These are phyloP conservation scores for Bostrychus sinensis DNA, from an alignment of 2,113 vertebrate genomes.

Conservation along the genomic window DNA sequence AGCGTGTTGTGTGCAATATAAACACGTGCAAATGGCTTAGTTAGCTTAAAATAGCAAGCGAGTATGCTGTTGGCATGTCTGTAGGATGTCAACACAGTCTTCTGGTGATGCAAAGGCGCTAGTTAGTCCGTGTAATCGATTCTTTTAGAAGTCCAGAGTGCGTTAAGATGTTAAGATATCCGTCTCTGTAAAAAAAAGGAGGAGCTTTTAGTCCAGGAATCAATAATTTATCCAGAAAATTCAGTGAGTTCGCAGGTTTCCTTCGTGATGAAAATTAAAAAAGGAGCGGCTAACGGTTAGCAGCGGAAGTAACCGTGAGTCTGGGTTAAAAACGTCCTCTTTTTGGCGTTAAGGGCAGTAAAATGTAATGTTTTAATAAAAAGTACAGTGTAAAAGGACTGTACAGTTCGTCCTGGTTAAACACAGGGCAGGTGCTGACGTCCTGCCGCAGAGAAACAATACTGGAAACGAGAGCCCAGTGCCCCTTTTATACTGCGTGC, in stretches of 20 bases:
- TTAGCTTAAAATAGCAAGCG: constrained; percentile 19
- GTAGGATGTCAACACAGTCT: constrained; percentile 22
- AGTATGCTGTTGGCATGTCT: constrained; percentile 2
- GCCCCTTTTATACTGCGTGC: neutral
- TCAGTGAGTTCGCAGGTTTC: constrained; percentile 19
- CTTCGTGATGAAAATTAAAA: constrained; percentile 15
- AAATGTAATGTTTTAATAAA: neutral
- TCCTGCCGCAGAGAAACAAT: constrained; percentile 22
- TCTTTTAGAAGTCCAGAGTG: constrained; percentile 15
- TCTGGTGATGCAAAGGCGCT: neutral
- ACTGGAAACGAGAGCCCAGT: neutral
- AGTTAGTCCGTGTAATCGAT: constrained; percentile 20
- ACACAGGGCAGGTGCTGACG: rapidly evolving
- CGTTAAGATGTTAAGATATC: neutral
- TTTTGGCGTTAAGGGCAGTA: neutral
- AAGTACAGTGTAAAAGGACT: neutral
- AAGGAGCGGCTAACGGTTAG: constrained; percentile 5
- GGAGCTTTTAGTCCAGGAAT: constrained; percentile 2
- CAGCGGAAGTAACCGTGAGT: neutral
- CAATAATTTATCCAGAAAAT: constrained; percentile 22
- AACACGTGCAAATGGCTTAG: neutral
- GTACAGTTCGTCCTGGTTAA: neutral
- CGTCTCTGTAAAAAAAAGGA: neutral
- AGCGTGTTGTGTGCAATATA: neutral
- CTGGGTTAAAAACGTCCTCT: neutral